Evolutionary conservation across 2,888 invertebrate species (phyloP).

Genomic region (Limnephilus lunatus): DNA sequence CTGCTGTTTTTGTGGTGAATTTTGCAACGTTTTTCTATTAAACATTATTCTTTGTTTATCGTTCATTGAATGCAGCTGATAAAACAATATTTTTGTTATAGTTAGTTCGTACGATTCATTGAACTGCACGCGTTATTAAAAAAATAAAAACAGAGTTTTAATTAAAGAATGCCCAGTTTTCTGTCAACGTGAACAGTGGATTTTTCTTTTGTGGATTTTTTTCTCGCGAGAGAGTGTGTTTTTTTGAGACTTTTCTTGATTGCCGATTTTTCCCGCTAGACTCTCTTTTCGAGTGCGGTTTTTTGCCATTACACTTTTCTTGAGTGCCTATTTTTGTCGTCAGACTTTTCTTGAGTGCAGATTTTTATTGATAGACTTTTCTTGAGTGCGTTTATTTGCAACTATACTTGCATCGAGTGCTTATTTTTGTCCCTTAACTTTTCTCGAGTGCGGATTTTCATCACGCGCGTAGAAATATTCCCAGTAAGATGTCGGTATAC

Average conservation of each 20-base stretch:
- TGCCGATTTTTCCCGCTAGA: background rate
- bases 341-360: too few species aligned
- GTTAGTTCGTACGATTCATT: background rate
- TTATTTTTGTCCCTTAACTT: background rate
- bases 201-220: background rate
- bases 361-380: background rate
- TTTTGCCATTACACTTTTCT: background rate
- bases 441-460: background rate
- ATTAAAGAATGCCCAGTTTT: background rate
- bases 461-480: background rate
- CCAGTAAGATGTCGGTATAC: slow-evolving; percentile 70
- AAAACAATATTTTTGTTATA: background rate
- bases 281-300: background rate
- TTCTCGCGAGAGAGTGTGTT: background rate
- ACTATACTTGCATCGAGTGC: background rate
- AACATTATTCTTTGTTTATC: too few species aligned
- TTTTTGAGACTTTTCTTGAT: background rate
- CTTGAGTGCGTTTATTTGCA: background rate
- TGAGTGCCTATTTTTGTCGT: background rate
- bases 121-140: background rate
- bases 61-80: background rate
- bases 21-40: background rate
- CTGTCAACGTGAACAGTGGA: background rate
- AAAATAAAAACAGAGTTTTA: background rate
- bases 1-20: background rate